Evolutionary conservation across 1,140 invertebrate species (phyloP), one percentile per base, ranked within the genome.

Genomic region (Pinna nobilis): DNA sequence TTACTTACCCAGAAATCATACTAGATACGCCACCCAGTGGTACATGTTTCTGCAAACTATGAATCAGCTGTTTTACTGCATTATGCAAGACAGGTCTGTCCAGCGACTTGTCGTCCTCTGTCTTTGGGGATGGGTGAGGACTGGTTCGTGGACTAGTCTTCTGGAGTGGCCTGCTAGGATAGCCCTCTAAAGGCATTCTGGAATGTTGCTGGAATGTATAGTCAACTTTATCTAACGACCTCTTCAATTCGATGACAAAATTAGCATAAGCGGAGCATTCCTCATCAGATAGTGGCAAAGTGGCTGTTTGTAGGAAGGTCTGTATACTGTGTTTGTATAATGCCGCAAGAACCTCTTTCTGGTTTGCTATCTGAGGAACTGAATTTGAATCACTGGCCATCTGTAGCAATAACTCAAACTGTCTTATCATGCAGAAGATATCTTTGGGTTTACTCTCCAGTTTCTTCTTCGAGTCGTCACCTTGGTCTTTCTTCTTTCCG

Each of bases 51-150:
- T 86, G 77, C 70, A 85, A 66, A n/a, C 64, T 68, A 53, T 70
- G 53, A 44, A 87, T 83, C 18, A 87, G 61, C 4, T 76, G 74
- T 47, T 85, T 85, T 73, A 87, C 72, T 9, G 77, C 74, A 30
- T 37, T 73, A 61, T 85, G 83, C 3, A 85, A 65, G 1, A 74
- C 72, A 28, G 77, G 82, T 35, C 47, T 71, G 25, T 73, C 71
- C 32, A 60, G 33, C n/a, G 28, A 25, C 3, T n/a, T 35, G 33
- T 28, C 23, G 18, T 65, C 59, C 9, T 61, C 49, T 28, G 20
- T 47, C 23, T 49, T 57, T 15, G 66, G 66, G 15, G 59, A 64
- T 13, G 44, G 35, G 15, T 25, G 44, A 47, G 70, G 35, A 55
- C 49, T 57, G 23, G 51, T 39, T 35, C 55, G 15, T 13, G 69